Base-by-base conservation (phyloP, 2,888 invertebrate species). In the Mythimna lalbum region DNA sequence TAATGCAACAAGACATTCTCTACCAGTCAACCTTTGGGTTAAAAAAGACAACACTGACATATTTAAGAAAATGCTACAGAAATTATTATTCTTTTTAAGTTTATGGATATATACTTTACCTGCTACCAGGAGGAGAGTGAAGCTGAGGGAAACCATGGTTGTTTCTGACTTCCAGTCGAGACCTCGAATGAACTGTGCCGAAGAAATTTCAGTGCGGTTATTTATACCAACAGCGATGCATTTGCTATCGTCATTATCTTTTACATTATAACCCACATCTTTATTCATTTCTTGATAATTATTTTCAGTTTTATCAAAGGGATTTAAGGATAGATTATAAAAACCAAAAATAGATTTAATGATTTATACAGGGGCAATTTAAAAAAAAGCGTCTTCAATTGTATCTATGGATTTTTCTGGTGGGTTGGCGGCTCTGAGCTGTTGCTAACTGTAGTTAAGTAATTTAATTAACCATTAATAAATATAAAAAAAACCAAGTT, bases 121-220 rank as follows among this genome's bases (percentile, higher is more conserved):
- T 55, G 77, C 81, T 10, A 81, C 52, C 21, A 79, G 57, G 19
- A 79, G 66, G 10, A 79, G 53, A 7, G 63, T 53, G 61, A 65
- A 61, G 52, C 39, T 36, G 14, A 56, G 9, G 10, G 77, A 66
- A 10, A 65, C 69, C 79, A 81, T 80, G 55, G 21, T 69, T 55
- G 21, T 62, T 39, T 43, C 14, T 47, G 52, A 68, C 62, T 62
- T 57, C 27, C 55, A 50, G 17, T 43, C 61, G 47, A 57, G 47
- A 36, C 10, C 53, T 47, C 39, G 17, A 73, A 55, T 55, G 53
- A 77, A 81, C 59, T 81, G 77, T 76, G 52, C 23, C 53, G 5
- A 50, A 6, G n/a, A 10, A 17, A 6, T n/a, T 36, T 19, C 12
- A 12, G 21, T 14, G 2, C 63, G 10, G 14, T 53, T 81, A 73